A percentile compares a stretch with the other conserved stretches of the same genome.
Conservation (phyloP, 2,888 invertebrate species). For the Microplitis deprimator region DNA sequence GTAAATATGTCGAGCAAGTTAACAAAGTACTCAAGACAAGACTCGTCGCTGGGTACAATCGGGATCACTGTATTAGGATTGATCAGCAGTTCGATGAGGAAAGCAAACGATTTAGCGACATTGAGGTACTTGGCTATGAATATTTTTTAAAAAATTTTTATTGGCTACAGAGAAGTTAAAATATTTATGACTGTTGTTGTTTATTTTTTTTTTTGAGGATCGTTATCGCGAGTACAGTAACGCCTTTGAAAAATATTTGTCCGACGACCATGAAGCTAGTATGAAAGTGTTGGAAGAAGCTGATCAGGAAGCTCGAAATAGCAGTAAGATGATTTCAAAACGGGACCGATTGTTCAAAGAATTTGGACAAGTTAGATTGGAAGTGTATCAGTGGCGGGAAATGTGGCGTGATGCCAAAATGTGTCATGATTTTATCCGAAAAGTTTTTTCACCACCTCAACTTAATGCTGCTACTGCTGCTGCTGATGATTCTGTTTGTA, state of each 20-base stretch:
- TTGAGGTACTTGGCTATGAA: conserved; percentile 60
- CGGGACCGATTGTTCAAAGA: conserved; percentile 57
- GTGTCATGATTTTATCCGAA: conserved; percentile 80
- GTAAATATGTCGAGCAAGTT: conserved; percentile 75
- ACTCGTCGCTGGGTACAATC: conserved; percentile 73
- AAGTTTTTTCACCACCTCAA: conserved; percentile 75
- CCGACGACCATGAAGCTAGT: conserved; percentile 76
- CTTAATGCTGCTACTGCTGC: neutral
- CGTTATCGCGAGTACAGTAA: conserved; percentile 73
- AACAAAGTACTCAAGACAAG: conserved; percentile 73
- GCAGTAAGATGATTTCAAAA: conserved; percentile 58
- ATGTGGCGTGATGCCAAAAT: conserved; percentile 77
- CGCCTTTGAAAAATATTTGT: conserved; percentile 76
- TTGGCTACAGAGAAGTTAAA: neutral
- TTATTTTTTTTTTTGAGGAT: conserved; percentile 44
- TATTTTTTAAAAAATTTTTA: neutral
- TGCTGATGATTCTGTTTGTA: neutral
- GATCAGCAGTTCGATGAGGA: conserved; percentile 75
- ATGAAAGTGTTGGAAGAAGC: conserved; percentile 74
- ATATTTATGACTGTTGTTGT: neutral
- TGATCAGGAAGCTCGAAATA: conserved; percentile 71
- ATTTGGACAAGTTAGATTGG: conserved; percentile 62
- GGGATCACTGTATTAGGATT: conserved; percentile 73
- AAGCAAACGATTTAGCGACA: conserved; percentile 72
- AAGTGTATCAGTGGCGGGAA: conserved; percentile 77